These are phyloP conservation scores for Melospiza melodia DNA, from an alignment of 2,113 vertebrate genomes.

Conservation along the genomic window DNA sequence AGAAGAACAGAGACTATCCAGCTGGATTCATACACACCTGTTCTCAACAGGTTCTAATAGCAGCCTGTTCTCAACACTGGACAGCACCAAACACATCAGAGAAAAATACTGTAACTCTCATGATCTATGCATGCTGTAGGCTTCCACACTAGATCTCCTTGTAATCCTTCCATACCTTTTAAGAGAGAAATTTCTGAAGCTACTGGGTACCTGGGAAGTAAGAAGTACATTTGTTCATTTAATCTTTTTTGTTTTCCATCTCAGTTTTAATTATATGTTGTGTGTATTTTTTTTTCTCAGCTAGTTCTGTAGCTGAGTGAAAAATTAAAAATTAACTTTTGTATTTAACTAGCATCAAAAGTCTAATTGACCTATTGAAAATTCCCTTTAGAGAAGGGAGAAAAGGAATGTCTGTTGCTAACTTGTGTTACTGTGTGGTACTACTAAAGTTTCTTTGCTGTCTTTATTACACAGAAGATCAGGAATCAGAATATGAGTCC, in stretches of 20 bases:
- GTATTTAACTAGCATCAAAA: neutral
- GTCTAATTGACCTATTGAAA: neutral
- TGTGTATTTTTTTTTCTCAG: neutral
- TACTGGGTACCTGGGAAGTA: neutral
- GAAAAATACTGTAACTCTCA: neutral
- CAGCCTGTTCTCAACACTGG: neutral
- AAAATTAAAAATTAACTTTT: neutral
- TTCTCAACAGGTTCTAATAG: neutral
- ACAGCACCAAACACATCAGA: neutral
- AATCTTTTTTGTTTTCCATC: neutral
- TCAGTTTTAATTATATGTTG: neutral
- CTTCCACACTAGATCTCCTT: neutral
- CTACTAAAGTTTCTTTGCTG: neutral
- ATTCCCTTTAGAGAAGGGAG: neutral
- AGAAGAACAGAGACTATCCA: neutral
- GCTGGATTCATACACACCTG: neutral
- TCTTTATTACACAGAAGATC: neutral
- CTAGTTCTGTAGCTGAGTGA: neutral
- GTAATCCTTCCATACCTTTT: neutral
- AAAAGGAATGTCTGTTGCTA: neutral
- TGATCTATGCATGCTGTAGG: rapidly evolving
- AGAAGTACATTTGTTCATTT: neutral
- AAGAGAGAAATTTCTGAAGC: neutral
- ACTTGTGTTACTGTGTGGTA: neutral
- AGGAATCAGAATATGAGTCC: neutral